Base-by-base conservation (phyloP, 23 tunicate species). In the Ascidia mentula region DNA sequence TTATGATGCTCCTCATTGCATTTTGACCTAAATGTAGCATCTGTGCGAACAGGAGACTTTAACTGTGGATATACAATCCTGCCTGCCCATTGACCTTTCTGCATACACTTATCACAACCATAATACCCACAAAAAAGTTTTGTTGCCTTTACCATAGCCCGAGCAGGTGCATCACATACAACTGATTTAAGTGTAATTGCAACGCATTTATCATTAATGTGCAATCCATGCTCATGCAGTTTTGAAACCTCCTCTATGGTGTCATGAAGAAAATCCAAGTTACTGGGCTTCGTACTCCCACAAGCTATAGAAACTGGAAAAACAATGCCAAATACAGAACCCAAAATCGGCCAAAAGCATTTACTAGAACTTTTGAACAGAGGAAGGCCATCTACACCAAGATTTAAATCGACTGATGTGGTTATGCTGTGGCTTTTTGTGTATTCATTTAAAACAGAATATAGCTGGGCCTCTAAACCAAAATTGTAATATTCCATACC, bases 161-260 rank as follows among this genome's bases (percentile, higher is more conserved):
- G 87, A 34, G 87, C 87, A 5, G 87, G 87, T 31, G 87, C 81
- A 76, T 83, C 89, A 78, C 89, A 85, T 8, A 84, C 61, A 32
- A 85, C 20, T 15, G 59, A 60, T 40, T 77, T 26, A 9, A 85
- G 22, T 77, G 69, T 70, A 13, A 78, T 22, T 31, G 5, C 6
- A 17, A 40, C 53, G 6, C 0, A 1, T 18, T 85, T 40, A 26
- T 46, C 89, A 6, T 53, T 40, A 31, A 42, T 6, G 0, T 15
- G 13, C 40, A 78, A 26, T 20, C 89, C 82, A 77, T 77, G 22
- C 70, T 69, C 35, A 30, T 33, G 8, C 18, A 85, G 59, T n/a
- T 37, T 15, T 36, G 77, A 69, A 26, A 85, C 38, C n/a, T 85
- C 89, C 18, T 78, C 6, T 0, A 84, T 38, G 38, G 65, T 40